Conservation (phyloP, 2,888 invertebrate genomes). For the Ethmia dodecea region DNA sequence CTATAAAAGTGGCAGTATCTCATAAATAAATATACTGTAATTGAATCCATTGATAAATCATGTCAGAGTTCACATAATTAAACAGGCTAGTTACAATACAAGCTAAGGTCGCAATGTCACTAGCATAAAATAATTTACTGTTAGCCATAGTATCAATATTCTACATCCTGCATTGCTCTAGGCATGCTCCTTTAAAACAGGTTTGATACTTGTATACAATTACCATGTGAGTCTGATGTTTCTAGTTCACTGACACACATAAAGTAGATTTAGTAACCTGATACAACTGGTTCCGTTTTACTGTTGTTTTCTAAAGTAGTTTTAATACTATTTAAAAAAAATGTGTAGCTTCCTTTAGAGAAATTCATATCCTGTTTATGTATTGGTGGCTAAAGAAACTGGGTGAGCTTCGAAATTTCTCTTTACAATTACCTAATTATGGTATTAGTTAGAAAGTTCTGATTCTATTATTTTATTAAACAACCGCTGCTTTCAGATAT, state of each 20-base stretch:
- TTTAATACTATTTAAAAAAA: too few species aligned
- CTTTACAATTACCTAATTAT: too few species aligned
- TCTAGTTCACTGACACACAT: constrained; percentile 45
- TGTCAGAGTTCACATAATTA: constrained; percentile 26
- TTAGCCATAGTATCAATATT: constrained; percentile 23
- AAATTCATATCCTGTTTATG: too few species aligned
- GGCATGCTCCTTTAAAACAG: constrained; percentile 28
- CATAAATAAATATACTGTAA: too few species aligned
- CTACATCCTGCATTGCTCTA: constrained; percentile 18
- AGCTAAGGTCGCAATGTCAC: neutral
- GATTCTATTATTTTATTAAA: too few species aligned
- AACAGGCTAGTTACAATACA: neutral
- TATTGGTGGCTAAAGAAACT: too few species aligned
- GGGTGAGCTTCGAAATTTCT: too few species aligned
- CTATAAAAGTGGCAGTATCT: too few species aligned
- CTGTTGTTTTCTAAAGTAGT: constrained; percentile 7
- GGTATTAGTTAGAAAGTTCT: too few species aligned
- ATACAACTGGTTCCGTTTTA: constrained; percentile 21
- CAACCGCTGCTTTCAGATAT: too few species aligned
- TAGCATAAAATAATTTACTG: constrained; percentile 15
- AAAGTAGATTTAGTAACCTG: constrained; percentile 24
- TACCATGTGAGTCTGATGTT: constrained; percentile 34
- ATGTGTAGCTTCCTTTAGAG: too few species aligned
- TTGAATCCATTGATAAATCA: constrained; percentile 1
- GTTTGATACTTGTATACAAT: constrained; percentile 29